Evolutionary conservation across 1,140 invertebrate species (phyloP), one percentile per base, ranked within the genome.

Genomic region (Cydia strobilella): DNA sequence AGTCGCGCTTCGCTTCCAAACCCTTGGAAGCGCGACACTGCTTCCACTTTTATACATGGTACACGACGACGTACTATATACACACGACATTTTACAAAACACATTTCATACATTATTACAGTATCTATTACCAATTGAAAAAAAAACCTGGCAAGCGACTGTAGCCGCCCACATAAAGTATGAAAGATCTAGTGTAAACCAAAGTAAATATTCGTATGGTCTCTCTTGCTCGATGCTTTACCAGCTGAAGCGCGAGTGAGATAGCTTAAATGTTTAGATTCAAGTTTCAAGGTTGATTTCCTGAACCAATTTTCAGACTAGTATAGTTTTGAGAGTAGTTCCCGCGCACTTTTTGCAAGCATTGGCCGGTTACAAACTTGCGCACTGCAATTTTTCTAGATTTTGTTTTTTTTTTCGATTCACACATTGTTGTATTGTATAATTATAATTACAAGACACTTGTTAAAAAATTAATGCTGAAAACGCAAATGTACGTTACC

Each of bases 261-360:
- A 59, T n/a, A 23, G 20, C 10, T 3, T 1, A 6, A 20, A 23
- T 59, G 20, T 59, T 59, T 59, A 59, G 54, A 23, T 23, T 23
- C 18, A 59, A 59, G 54, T 59, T 59, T 59, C 54, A 59, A 23
- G 54, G 54, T 59, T 23, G 18, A 3, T 23, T 23, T 23, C 51
- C 72, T 66, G 59, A 73, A 75, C 65, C 76, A 75, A 76, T 80
- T 75, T 84, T 80, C 74, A 72, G 77, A 77, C 79, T 51, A n/a
- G 15, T 6, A 6, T 12, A n/a, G 15, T 51, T 74, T 23, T 59
- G 54, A 27, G 79, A 86, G 86, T 86, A 73, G 76, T 82, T 85
- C 82, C 82, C 81, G 83, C 79, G 84, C 84, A 81, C 82, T 88
- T 88, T 88, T 84, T 82, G 80, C 79, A 82, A 80, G 74, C 86